phyloP scores from a whole-genome alignment of 2,888 invertebrate genomes.

The Euplexia lucipara region DNA sequence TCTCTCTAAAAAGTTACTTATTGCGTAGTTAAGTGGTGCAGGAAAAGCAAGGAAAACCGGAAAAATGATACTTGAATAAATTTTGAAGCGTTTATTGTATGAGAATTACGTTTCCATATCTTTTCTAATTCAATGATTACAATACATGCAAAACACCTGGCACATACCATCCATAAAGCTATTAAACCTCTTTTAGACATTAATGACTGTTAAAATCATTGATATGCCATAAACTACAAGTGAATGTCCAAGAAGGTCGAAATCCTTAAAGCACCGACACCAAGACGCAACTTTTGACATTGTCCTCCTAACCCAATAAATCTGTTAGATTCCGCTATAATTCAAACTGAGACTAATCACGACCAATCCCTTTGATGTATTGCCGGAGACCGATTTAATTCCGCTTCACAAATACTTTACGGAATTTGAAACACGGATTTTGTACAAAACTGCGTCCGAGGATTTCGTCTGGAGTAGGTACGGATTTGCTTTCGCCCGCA shows the following conservation, averaged over 20 bases:
- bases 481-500: slow-evolving; percentile 50
- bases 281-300: slow-evolving; percentile 24
- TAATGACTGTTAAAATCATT: no score
- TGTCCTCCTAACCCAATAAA: slow-evolving; percentile 51
- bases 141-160: no score
- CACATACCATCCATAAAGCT: no score
- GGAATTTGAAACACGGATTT: slow-evolving; percentile 55
- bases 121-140: no score
- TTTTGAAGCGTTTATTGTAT: no score
- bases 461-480: slow-evolving; percentile 26
- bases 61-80: no score
- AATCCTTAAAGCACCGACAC: neutral
- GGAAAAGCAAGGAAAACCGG: no score
- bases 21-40: no score
- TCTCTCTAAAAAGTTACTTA: no score
- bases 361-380: slow-evolving; percentile 64
- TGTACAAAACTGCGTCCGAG: slow-evolving; percentile 35
- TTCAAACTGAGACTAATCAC: slow-evolving; percentile 59
- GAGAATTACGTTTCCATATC: no score
- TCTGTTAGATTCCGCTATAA: slow-evolving; percentile 52
- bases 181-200: no score
- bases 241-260: no score
- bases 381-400: slow-evolving; percentile 58
- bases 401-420: slow-evolving; percentile 44
- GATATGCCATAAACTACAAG: neutral